phyloP scores from a whole-genome alignment of 2,888 invertebrate genomes.

The Drosophila kanekoi region DNA sequence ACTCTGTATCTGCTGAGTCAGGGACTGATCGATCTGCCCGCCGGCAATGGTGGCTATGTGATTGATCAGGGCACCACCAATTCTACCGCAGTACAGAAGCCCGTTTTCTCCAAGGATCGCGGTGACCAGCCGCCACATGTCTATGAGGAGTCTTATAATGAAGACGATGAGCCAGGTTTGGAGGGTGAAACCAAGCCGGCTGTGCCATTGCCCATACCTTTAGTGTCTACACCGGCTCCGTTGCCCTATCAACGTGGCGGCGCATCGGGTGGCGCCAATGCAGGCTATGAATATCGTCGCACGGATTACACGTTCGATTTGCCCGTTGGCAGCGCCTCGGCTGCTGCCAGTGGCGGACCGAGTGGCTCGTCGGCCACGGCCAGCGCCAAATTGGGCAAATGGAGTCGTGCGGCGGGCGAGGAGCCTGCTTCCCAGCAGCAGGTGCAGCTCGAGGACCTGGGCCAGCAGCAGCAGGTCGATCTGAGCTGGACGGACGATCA shows the following conservation, averaged over 20 bases:
- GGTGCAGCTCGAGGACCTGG: constrained; percentile 43
- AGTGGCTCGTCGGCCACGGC: constrained; percentile 58
- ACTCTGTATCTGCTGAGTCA: constrained; percentile 79
- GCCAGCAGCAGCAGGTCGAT: constrained; percentile 59
- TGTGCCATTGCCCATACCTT: constrained; percentile 35
- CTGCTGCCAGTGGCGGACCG: constrained; percentile 58
- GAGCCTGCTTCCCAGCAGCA: constrained; percentile 69
- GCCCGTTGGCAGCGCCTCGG: constrained; percentile 51
- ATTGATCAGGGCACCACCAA: constrained; percentile 69
- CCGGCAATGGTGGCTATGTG: constrained; percentile 63
- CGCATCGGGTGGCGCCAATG: constrained; percentile 17
- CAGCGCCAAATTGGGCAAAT: constrained; percentile 49
- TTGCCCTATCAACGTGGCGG: constrained; percentile 35
- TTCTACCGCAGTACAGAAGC: constrained; percentile 63
- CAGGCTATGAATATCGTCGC: constrained; percentile 59
- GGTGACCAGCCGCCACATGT: constrained; percentile 84
- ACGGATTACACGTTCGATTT: constrained; percentile 59
- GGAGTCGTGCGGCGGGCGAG: constrained; percentile 56
- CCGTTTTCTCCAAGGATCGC: constrained; percentile 81
- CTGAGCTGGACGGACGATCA: constrained; percentile 37
- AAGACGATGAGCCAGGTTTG: constrained; percentile 81
- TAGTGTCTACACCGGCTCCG: constrained; percentile 42
- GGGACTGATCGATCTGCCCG: constrained; percentile 75
- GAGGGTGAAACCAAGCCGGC: constrained; percentile 63
- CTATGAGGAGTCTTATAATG: constrained; percentile 80